Percentiles rank a stretch among this genome's conserved stretches.
Evolutionary conservation across 2,797 vertebrate species (phyloP).

Genomic region (Enteromius viviparus): DNA sequence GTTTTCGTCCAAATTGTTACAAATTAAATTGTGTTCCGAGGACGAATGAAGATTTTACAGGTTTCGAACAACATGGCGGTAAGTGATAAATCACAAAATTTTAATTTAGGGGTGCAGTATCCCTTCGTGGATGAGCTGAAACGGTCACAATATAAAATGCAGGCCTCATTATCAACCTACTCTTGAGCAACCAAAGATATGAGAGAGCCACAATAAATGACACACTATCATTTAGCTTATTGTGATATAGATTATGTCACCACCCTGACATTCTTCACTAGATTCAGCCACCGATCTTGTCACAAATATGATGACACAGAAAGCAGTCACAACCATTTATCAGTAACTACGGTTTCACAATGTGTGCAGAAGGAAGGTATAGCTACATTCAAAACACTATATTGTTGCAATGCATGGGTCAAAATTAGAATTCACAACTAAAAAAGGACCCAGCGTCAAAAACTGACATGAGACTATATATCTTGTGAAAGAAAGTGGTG

Average conservation of each 20-base stretch:
- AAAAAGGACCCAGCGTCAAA: not conserved
- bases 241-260: not conserved
- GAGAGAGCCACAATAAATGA: not conserved
- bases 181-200: slow-evolving; percentile 26
- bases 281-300: not conserved
- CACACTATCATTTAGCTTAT: slow-evolving; percentile 13
- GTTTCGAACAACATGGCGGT: no score
- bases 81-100: no score
- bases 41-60: no score
- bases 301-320: slow-evolving; percentile 2
- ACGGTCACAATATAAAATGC: not conserved
- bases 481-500: not conserved
- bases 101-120: no score
- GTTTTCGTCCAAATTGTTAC: no score
- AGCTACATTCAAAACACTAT: not conserved
- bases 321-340: not conserved
- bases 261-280: slow-evolving; percentile 7
- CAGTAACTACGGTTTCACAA: not conserved
- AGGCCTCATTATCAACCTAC: not conserved
- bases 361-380: slow-evolving; percentile 10
- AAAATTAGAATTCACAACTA: not conserved
- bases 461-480: not conserved
- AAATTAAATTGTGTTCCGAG: no score
- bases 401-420: not conserved
- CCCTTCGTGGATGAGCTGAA: not conserved